A percentile compares a stretch with the other conserved stretches of the same genome.
phyloP scores from a whole-genome alignment of 2,113 vertebrate species.

The Colistium nudipinnis region DNA sequence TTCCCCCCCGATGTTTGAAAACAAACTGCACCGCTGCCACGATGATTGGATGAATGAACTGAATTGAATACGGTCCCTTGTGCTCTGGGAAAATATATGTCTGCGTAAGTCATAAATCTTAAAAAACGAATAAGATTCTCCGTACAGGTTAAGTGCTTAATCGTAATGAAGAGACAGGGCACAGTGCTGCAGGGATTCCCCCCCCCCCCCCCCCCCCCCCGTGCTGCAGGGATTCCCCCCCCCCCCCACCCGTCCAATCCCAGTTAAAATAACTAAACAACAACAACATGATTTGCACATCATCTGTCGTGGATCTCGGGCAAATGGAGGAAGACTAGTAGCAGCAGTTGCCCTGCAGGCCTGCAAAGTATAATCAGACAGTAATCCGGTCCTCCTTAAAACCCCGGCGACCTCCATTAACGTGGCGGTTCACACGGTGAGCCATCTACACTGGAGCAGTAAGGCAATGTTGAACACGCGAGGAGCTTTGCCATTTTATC shows the following conservation, averaged over 20 bases:
- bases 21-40: no score
- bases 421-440: slow-evolving; percentile 9
- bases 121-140: no score
- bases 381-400: slow-evolving; percentile 22
- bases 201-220: no score
- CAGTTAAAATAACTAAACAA: not conserved
- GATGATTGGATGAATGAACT: no score
- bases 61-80: no score
- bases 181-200: no score
- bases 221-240: not conserved
- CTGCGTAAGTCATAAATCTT: no score
- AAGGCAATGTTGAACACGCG: not conserved
- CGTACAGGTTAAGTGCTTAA: no score
- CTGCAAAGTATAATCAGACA: slow-evolving; percentile 7
- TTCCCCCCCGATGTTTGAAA: no score
- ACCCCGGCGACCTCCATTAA: slow-evolving; percentile 23
- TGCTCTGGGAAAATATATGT: no score
- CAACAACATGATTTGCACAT: not conserved
- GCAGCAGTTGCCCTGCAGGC: slow-evolving; percentile 1
- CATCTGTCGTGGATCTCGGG: no score
- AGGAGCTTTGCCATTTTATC: not conserved
- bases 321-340: not conserved
- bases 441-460: not conserved
- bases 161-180: no score
- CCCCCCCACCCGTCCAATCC: not conserved